Base-by-base conservation (phyloP, 2,113 vertebrate species). In the Calonectris borealis region DNA sequence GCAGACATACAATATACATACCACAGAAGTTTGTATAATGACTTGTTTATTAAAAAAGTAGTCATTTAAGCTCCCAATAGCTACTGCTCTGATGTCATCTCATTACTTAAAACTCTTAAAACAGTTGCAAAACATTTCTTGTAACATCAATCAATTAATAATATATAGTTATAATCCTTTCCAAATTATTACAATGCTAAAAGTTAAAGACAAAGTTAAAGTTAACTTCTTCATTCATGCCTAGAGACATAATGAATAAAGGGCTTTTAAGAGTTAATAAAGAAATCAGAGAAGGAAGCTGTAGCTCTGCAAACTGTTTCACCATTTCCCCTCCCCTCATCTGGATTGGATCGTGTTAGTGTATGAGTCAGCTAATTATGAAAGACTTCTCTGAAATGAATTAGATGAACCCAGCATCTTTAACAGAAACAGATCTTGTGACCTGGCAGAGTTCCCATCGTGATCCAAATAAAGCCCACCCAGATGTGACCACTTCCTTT, bases 281-380 rank as follows among this genome's bases (percentile, higher is more conserved):
- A 88, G 36, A 66, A 80, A 86, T 49, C 36, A 79, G 55, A 83
- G 52, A 70, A 61, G 51, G 80, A 94, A 86, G 49, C n/a, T 71
- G 40, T 61, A 94, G 26, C 20, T 79, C 82, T 81, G 46, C 61
- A 91, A 93, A 40, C 32, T 85, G 75, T 78, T 96, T 96, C 81
- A 61, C 60, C 91, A 96, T 83, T 94, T 96, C 88, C 84, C 71
- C 93, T 91, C 79, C 83, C 36, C 25, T 97, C 82, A 48, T 96
- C 84, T 97, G 90, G 70, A 89, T 83, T 64, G 84, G 94, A 91
- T 83, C 44, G 4, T 72, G 40, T 68, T 93, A 69, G 61, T 70
- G 29, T 93, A 38, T 95, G 96, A 97, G 66, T 97, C 94, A 95
- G 83, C 51, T 95, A 83, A 95, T 97, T 97, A 96, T 97, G 97